Evolutionary conservation across 92 coral and sea anemone genomes (phyloP).

Genomic region (Scolanthus callimorphus): DNA sequence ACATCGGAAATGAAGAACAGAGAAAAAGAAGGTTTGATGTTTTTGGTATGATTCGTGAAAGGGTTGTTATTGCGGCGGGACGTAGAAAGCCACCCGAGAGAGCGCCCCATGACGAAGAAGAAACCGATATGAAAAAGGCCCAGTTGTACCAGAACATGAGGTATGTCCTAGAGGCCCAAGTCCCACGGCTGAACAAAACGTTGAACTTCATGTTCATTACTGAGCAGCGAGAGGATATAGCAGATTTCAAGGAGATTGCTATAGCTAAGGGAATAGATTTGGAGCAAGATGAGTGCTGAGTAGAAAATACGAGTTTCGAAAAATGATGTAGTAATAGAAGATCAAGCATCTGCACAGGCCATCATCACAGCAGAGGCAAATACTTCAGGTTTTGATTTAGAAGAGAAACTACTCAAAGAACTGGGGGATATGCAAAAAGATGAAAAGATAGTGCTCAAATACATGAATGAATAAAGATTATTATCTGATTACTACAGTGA

Average conservation of each 20-base stretch:
- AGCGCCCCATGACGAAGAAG: slow-evolving; percentile 7
- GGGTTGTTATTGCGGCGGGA: slow-evolving; percentile 10
- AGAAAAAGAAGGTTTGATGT: not conserved
- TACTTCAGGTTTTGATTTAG: no score
- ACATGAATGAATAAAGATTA: no score
- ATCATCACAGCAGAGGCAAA: no score
- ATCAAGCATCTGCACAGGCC: no score
- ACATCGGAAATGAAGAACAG: slow-evolving; percentile 16
- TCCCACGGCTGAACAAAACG: slow-evolving; percentile 9
- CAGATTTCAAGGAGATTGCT: not conserved
- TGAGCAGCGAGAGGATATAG: slow-evolving; percentile 17
- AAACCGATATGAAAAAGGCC: slow-evolving; percentile 8
- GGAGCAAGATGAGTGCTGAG: no score
- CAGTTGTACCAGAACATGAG: slow-evolving; percentile 19
- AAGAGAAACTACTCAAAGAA: no score
- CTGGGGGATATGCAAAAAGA: no score
- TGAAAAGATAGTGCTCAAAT: no score
- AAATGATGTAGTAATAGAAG: no score
- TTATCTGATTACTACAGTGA: no score
- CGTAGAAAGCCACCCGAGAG: slow-evolving; percentile 15
- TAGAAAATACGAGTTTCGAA: no score
- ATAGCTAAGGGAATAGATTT: slow-evolving; percentile 1
- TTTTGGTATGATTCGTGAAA: slow-evolving; percentile 10
- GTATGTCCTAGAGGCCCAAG: slow-evolving; percentile 14
- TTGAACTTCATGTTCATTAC: slow-evolving; percentile 4